These are phyloP conservation scores for Eremophila alpestris DNA, from an alignment of 2,797 vertebrate genomes.

Conservation along the genomic window DNA sequence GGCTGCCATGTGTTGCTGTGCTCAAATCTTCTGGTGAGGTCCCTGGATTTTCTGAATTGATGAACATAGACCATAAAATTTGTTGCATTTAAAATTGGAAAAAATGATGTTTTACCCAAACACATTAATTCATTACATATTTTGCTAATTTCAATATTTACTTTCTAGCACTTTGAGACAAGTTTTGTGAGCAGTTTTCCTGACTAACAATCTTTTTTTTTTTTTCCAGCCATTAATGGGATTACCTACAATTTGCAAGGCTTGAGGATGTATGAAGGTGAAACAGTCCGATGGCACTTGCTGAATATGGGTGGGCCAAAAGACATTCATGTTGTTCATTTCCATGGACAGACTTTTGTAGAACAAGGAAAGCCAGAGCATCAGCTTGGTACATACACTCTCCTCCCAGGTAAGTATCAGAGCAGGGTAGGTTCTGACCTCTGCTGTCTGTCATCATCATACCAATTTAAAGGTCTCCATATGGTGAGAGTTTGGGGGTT, in stretches of 20 bases:
- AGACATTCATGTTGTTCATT: conserved; percentile 90
- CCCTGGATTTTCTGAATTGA: background rate
- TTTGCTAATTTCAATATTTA: background rate
- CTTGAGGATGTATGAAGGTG: conserved; percentile 88
- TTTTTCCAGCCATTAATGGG: conserved; percentile 90
- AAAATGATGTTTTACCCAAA: background rate
- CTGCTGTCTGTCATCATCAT: background rate
- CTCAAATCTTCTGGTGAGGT: background rate
- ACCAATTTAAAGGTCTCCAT: background rate
- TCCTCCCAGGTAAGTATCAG: conserved; percentile 85
- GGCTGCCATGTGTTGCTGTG: background rate
- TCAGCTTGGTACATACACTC: conserved; percentile 85
- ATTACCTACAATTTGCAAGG: conserved; percentile 88
- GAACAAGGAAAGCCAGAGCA: conserved; percentile 81
- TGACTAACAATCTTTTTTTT: background rate
- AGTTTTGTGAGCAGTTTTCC: background rate
- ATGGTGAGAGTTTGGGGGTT: background rate
- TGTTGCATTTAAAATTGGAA: background rate
- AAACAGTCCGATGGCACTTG: conserved; percentile 87
- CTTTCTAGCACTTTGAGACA: background rate
- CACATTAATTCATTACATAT: background rate
- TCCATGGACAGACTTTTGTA: conserved; percentile 92
- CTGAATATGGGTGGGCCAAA: conserved; percentile 90
- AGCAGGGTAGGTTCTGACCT: background rate
- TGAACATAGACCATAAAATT: background rate